phyloP scores from a whole-genome alignment of 2,888 invertebrate species.

The Cataglyphis livida region DNA sequence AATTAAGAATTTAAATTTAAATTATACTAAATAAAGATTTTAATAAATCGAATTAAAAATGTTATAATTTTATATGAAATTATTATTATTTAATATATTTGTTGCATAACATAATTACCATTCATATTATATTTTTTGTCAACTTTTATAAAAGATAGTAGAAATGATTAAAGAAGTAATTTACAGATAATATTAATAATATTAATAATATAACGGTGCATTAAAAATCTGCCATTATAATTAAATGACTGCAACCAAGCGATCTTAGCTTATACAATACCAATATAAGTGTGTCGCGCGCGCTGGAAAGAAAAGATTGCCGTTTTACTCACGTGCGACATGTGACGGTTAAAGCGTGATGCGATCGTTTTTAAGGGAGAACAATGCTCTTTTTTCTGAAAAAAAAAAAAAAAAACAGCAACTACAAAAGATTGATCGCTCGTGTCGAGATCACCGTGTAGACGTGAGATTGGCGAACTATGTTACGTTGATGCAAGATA shows the following conservation, averaged over 20 bases:
- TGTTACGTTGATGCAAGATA: not conserved
- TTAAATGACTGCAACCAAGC: not conserved
- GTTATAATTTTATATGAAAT: not conserved
- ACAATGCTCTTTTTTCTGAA: not conserved
- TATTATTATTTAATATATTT: not conserved
- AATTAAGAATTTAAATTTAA: not conserved
- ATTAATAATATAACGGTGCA: slow-evolving; percentile 1
- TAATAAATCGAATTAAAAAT: not conserved
- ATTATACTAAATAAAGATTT: not conserved
- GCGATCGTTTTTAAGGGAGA: slow-evolving; percentile 33
- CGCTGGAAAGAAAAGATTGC: not conserved
- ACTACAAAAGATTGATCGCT: slow-evolving; percentile 31
- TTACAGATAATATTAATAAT: slow-evolving; percentile 5
- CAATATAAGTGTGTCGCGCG: not conserved
- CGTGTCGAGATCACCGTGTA: not conserved
- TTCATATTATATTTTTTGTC: not conserved
- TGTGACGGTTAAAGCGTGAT: slow-evolving; percentile 36
- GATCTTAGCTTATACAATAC: slow-evolving; percentile 34
- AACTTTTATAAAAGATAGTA: slow-evolving; percentile 4
- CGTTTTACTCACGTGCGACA: slow-evolving; percentile 26
- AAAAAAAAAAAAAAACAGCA: not conserved
- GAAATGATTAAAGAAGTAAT: not conserved
- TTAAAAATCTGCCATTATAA: slow-evolving; percentile 1
- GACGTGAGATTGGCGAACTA: slow-evolving; percentile 2
- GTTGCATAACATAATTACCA: not conserved